These are phyloP conservation scores for Subanguina moxae DNA, from an alignment of 1,140 invertebrate species.

Conservation along the genomic window DNA sequence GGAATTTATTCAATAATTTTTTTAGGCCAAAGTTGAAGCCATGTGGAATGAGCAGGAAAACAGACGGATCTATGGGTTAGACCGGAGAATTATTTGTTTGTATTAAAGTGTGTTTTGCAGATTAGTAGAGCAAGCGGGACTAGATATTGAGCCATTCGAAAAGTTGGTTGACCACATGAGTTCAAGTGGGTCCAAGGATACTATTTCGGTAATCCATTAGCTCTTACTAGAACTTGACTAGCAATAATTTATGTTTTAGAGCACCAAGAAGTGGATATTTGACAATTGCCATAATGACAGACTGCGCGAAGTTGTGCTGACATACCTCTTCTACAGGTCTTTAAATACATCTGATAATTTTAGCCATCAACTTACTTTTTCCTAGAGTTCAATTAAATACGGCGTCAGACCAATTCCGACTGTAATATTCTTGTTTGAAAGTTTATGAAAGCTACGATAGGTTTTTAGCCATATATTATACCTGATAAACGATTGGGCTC, in stretches of 20 bases:
- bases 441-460: too few relatives aligned
- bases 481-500: constrained; percentile 54
- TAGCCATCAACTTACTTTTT: background rate
- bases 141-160: constrained; percentile 37
- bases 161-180: constrained; percentile 38
- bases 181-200: constrained; percentile 45
- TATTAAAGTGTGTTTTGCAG: too few relatives aligned
- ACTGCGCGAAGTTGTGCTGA: constrained; percentile 48
- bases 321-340: constrained; percentile 46
- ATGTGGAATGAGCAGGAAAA: constrained; percentile 28
- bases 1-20: too few relatives aligned
- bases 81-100: too few relatives aligned
- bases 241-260: constrained; percentile 35
- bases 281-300: constrained; percentile 51
- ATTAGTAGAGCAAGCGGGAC: constrained; percentile 43
- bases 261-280: constrained; percentile 53
- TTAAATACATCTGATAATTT: background rate
- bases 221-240: background rate
- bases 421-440: constrained; percentile 4
- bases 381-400: constrained; percentile 34
- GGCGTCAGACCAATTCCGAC: constrained; percentile 42
- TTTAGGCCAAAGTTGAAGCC: constrained; percentile 43
- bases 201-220: constrained; percentile 41
- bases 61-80: constrained; percentile 32
- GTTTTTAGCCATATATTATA: constrained; percentile 41